Evolutionary conservation across 2,113 vertebrate species (phyloP).

Genomic region (Grammomys dolichurus): DNA sequence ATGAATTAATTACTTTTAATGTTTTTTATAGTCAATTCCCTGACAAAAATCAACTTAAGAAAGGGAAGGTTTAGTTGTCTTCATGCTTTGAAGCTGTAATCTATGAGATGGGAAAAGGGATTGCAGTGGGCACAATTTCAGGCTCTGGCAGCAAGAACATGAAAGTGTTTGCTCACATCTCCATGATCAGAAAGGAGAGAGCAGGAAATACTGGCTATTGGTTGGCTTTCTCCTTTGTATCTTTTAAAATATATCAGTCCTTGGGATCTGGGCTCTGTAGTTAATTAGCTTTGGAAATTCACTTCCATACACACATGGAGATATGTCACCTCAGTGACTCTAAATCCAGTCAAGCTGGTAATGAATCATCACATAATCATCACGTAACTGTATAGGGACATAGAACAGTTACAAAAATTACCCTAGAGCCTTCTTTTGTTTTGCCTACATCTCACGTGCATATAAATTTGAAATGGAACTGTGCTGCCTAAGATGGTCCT

Average conservation of each 20-base stretch:
- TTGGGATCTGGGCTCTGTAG: background rate
- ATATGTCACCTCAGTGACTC: background rate
- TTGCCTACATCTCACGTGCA: background rate
- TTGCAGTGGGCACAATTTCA: background rate
- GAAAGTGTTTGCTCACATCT: background rate
- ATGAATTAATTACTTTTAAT: background rate
- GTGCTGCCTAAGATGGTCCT: background rate
- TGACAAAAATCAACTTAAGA: background rate
- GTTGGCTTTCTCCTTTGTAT: background rate
- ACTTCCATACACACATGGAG: background rate
- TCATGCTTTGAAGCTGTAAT: background rate
- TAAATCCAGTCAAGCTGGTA: background rate
- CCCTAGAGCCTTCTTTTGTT: slow-evolving; percentile 41
- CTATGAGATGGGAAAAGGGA: no score
- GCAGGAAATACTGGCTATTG: background rate
- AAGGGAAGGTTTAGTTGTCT: background rate
- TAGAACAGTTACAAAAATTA: background rate
- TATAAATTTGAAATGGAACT: background rate
- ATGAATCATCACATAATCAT: no score
- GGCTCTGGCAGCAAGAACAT: background rate
- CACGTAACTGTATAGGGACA: background rate
- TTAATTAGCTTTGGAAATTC: background rate
- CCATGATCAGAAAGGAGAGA: background rate
- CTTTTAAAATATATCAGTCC: background rate
- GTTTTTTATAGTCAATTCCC: background rate